phyloP scores from a whole-genome alignment of 2,888 invertebrate genomes.

The Spialia ferax region DNA sequence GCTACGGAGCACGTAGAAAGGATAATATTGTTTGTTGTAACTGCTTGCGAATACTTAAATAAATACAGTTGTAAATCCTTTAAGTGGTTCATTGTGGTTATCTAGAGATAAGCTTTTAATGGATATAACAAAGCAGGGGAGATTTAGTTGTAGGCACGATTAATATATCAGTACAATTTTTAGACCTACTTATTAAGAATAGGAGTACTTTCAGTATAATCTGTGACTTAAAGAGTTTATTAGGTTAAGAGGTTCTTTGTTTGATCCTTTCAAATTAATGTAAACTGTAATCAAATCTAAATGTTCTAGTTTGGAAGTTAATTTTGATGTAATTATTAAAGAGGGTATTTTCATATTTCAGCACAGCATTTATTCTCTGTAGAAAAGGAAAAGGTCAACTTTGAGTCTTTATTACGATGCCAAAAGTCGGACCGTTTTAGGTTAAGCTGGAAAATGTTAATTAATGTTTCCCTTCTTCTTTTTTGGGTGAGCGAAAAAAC shows the following conservation, averaged over 20 bases:
- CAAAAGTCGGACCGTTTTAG: background rate
- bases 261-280: no score
- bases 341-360: background rate
- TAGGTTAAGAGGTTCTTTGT: no score
- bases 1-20: slow-evolving; percentile 1
- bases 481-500: background rate
- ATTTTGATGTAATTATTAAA: background rate
- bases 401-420: slow-evolving; percentile 1
- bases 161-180: no score
- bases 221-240: no score
- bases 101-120: background rate
- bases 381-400: background rate
- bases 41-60: background rate
- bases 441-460: background rate
- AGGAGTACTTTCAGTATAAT: no score
- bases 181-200: no score
- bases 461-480: background rate
- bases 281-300: background rate
- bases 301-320: background rate
- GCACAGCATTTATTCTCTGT: background rate
- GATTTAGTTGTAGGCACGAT: background rate
- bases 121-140: background rate
- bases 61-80: background rate
- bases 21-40: background rate
- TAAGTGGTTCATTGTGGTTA: background rate